Conservation (phyloP, 2,113 vertebrate species). For the Prietella phreatophila region DNA sequence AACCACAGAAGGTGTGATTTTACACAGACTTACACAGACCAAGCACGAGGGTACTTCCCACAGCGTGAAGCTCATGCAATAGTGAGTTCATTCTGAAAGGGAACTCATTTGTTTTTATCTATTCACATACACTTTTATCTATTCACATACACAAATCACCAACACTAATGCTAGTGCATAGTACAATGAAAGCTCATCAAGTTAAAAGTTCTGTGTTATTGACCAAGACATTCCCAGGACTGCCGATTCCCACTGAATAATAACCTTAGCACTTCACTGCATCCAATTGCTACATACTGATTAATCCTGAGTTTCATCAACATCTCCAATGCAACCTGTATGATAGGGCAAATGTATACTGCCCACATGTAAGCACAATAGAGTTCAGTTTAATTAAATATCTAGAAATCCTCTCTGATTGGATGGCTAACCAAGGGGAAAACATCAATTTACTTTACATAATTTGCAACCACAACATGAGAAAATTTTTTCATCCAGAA, state of each 20-base stretch:
- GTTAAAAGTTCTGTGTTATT: neutral
- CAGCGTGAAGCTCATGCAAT: too few relatives aligned
- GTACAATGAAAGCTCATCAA: neutral
- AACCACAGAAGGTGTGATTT: too few relatives aligned
- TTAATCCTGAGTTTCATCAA: neutral
- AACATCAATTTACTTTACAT: neutral
- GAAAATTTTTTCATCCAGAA: neutral
- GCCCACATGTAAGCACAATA: neutral
- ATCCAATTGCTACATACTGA: neutral
- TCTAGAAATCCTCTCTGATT: neutral
- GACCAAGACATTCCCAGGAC: neutral
- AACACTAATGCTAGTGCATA: neutral
- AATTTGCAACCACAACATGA: neutral
- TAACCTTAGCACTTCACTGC: neutral
- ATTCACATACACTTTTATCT: neutral
- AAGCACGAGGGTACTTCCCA: too few relatives aligned
- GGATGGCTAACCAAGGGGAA: neutral
- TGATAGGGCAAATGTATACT: neutral
- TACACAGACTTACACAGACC: too few relatives aligned
- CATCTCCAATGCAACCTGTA: neutral
- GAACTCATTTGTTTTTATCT: too few relatives aligned
- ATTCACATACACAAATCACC: neutral
- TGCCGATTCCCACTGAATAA: neutral
- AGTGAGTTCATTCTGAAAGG: too few relatives aligned
- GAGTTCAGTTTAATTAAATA: neutral